Conservation (phyloP, 2,797 vertebrate species). For the Acanthis flammea region DNA sequence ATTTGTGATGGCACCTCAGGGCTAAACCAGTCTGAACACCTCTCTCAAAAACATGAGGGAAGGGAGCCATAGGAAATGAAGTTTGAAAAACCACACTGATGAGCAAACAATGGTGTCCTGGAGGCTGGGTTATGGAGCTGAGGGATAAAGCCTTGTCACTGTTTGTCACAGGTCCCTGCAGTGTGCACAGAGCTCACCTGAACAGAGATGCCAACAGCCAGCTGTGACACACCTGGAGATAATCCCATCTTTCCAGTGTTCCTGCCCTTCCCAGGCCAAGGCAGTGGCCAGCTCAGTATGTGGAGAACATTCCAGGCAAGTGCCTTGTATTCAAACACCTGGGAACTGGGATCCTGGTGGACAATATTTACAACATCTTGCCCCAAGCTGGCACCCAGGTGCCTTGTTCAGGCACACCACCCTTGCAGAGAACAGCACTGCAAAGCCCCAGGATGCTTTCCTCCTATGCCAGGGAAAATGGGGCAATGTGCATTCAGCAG, state of each 20-base stretch:
- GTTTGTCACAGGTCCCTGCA: neutral
- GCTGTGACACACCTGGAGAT: rapidly evolving
- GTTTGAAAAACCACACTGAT: neutral
- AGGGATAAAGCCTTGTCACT: neutral
- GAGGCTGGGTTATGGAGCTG: neutral
- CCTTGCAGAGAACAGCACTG: neutral
- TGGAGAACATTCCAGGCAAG: neutral
- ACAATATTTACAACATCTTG: neutral
- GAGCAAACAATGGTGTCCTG: neutral
- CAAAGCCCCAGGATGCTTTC: neutral
- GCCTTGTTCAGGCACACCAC: neutral
- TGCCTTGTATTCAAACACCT: neutral
- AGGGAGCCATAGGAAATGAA: neutral
- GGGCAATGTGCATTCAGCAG: neutral
- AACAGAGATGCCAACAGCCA: neutral
- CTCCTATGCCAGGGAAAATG: neutral
- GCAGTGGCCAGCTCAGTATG: neutral
- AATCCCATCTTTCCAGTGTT: neutral
- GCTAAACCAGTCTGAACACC: neutral
- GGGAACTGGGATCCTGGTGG: neutral
- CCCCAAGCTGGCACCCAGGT: neutral
- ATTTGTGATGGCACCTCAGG: neutral
- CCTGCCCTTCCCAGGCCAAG: neutral
- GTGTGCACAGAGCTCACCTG: neutral
- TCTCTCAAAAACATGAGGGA: neutral